A percentile compares a stretch with the other conserved stretches of the same genome.
These are phyloP conservation scores for Masnerella sp. DNA, from an alignment of 2,888 invertebrate species.

Conservation along the genomic window DNA sequence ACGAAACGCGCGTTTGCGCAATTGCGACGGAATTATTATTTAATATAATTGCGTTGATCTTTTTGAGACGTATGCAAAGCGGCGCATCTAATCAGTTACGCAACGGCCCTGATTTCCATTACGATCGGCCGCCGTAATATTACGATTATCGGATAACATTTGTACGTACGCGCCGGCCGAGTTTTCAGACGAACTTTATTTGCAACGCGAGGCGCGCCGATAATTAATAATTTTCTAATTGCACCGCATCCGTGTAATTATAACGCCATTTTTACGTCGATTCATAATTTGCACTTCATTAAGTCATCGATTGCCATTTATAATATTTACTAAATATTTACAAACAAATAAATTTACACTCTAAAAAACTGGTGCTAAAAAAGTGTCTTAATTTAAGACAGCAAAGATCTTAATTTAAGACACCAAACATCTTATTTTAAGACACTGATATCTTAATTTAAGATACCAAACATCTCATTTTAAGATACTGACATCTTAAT, in stretches of 20 bases:
- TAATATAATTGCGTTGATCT: constrained; percentile 52
- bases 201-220: constrained; percentile 33
- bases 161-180: constrained; percentile 20
- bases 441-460: no score
- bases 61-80: constrained; percentile 41
- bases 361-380: no score
- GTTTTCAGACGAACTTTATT: constrained; percentile 26
- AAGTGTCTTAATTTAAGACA: no score
- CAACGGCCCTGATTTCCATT: constrained; percentile 41
- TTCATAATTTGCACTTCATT: constrained; percentile 41
- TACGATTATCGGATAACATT: constrained; percentile 56
- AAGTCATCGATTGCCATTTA: no score
- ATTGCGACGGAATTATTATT: constrained; percentile 43
- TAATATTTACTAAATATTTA: no score
- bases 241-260: constrained; percentile 23
- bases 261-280: constrained; percentile 22
- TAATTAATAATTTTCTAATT: constrained; percentile 50
- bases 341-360: no score
- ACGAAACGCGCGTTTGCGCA: constrained; percentile 38
- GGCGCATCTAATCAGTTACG: constrained; percentile 45
- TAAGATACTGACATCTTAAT: no score
- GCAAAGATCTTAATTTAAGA: no score
- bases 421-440: no score
- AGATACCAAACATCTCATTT: no score
- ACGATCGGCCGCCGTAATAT: constrained; percentile 38